Base-by-base conservation (phyloP, 2,888 invertebrate genomes). In the Sesia bembeciformis region DNA sequence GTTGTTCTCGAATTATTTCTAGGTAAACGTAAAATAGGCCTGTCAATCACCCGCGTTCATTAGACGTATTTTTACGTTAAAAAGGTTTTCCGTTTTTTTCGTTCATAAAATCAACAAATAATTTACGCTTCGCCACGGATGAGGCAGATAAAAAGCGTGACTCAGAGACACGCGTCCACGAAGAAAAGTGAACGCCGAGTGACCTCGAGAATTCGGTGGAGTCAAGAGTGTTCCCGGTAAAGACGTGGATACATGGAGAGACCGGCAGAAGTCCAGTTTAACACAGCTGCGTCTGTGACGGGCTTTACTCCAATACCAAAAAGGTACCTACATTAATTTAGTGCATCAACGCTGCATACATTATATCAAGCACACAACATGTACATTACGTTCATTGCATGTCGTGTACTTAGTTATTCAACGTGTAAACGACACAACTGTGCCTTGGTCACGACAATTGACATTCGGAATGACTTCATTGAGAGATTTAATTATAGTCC, bases 151-250 rank as follows among this genome's bases (percentile, higher is more conserved):
- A 79, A 74, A 72, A 76, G 68, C 76, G 73, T 76, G 77, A 76
- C 76, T 69, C 61, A 61, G 62, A 66, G 82, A 81, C 83, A 83
- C 81, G 82, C 78, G 82, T 78, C 81, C 73, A 78, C 73, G 76
- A 76, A 74, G 72, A 73, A 74, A 72, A 72, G 69, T 70, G 70
- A 67, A 70, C 60, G 70, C 70, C 62, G 63, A 63, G 64, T 60
- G 66, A 63, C 69, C 65, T 68, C 65, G 63, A 55, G 55, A 60
- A 62, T 60, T 54, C n/a, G 40, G 8, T 60, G 61, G 59, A 56
- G 58, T 57, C 59, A 59, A 61, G 57, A 57, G 56, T 59, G 56
- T 40, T 51, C 40, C 46, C 54, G 56, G 57, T 68, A 62, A 67
- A 56, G 68, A 59, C 52, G 57, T 55, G 59, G 58, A 46, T 57